Evolutionary conservation across 2,888 invertebrate genomes (phyloP), one percentile per base, ranked within the genome.

Genomic region (Leptothorax acervorum): DNA sequence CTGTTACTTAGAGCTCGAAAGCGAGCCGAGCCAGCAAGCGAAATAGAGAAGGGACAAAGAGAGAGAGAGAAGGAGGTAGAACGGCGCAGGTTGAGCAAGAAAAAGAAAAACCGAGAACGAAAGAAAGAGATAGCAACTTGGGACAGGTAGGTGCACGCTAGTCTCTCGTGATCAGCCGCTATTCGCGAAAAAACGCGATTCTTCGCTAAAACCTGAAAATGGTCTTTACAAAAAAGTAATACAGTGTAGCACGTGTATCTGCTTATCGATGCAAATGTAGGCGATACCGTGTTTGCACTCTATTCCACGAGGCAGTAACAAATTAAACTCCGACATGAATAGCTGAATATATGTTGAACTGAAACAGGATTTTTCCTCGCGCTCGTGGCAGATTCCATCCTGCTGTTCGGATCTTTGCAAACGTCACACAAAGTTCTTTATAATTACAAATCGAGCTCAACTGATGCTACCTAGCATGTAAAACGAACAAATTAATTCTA

Each of bases 1-100:
- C 91, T 90, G 91, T 91, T 91, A 92, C 82, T 86, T 85, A 53
- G 84, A 84, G 87, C 74, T 85, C 84, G 81, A 87, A 86, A 86
- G 84, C 83, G 57, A 82, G 42, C 82, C 74, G 84, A 73, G 68
- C 76, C 79, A 9, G 12, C 71, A 35, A 60, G 73, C 60, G 51
- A 53, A 60, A 83, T 62, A 57, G 57, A 31, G 28, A 35, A 71
- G 48, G 70, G 75, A 85, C 28, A 82, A 68, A 65, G 66, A 51
- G 42, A 70, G 63, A 57, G 45, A 42, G 48, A 57, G 45, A 75
- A 18, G 5, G 8, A 76, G 65, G 11, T 68, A 35, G 79, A 68
- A 63, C 60, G 60, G 75, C 45, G 65, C 57, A 57, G 42, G 70
- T 39, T 4, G 15, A 73, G 18, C 0, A 9, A 60, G 60, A 35